These are phyloP conservation scores for Meleagris gallopavo DNA, from an alignment of 2,113 vertebrate genomes.

Conservation along the genomic window DNA sequence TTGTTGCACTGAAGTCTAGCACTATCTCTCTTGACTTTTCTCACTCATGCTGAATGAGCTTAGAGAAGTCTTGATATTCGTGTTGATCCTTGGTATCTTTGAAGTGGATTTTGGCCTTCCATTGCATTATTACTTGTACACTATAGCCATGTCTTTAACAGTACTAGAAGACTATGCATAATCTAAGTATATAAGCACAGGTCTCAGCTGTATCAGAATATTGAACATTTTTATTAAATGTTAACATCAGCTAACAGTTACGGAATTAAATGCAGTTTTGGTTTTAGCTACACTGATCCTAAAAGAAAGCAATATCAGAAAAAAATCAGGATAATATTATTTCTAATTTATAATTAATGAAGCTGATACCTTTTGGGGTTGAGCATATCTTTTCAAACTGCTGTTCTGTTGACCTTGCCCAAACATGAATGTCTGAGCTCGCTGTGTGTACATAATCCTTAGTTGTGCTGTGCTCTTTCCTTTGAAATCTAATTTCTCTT, in stretches of 20 bases:
- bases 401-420: not conserved
- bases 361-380: not conserved
- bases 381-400: not conserved
- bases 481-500: not conserved
- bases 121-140: not conserved
- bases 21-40: not conserved
- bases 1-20: not conserved
- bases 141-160: not conserved
- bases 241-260: not conserved
- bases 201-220: not conserved
- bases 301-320: not conserved
- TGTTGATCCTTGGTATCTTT: not conserved
- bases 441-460: not conserved
- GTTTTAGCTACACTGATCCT: not conserved
- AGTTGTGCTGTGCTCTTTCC: not conserved
- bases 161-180: not conserved
- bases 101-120: not conserved
- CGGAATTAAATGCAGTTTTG: not conserved
- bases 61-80: not conserved
- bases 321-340: not conserved
- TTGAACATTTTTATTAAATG: not conserved
- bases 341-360: not conserved
- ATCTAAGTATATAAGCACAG: not conserved
- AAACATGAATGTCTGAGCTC: not conserved
- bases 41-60: not conserved